phyloP scores from a whole-genome alignment of 2,113 vertebrate genomes.

The Hirundichthys speculiger region DNA sequence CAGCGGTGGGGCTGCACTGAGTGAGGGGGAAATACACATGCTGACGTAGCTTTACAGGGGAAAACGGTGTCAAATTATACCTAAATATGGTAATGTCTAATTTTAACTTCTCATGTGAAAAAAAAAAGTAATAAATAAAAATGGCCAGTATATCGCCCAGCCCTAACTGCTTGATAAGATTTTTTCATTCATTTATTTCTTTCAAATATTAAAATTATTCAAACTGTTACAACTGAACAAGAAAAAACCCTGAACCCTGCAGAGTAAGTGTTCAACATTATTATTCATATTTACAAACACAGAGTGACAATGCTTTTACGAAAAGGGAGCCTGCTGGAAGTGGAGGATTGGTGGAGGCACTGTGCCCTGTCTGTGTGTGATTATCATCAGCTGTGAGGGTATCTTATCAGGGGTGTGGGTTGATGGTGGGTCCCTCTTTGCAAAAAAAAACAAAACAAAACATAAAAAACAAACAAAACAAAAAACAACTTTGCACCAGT shows the following conservation, averaged over 20 bases:
- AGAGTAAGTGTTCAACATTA: slow-evolving; percentile 44
- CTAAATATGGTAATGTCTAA: too few species aligned
- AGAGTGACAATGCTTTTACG: slow-evolving; percentile 37
- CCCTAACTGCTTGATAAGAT: neutral
- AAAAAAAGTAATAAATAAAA: neutral
- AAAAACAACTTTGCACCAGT: slow-evolving; percentile 39
- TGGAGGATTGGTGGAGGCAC: slow-evolving; percentile 46
- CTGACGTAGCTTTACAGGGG: too few species aligned
- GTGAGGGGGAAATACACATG: too few species aligned
- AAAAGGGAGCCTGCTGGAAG: slow-evolving; percentile 29
- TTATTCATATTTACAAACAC: slow-evolving; percentile 66
- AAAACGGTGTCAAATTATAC: too few species aligned
- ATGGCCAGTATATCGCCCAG: neutral
- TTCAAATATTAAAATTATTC: slow-evolving; percentile 32
- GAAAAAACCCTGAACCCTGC: slow-evolving; percentile 40
- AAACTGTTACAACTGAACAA: slow-evolving; percentile 24
- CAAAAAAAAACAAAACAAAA: too few species aligned
- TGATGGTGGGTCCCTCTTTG: slow-evolving; percentile 44
- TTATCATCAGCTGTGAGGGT: slow-evolving; percentile 57
- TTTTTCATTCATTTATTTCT: slow-evolving; percentile 39
- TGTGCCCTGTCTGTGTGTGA: slow-evolving; percentile 61
- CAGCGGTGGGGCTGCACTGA: too few species aligned
- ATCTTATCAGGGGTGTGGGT: slow-evolving; percentile 42
- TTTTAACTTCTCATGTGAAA: too few species aligned
- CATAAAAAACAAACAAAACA: too few species aligned